These are phyloP conservation scores for Spea bombifrons DNA, from an alignment of 2,113 vertebrate species.

Conservation along the genomic window DNA sequence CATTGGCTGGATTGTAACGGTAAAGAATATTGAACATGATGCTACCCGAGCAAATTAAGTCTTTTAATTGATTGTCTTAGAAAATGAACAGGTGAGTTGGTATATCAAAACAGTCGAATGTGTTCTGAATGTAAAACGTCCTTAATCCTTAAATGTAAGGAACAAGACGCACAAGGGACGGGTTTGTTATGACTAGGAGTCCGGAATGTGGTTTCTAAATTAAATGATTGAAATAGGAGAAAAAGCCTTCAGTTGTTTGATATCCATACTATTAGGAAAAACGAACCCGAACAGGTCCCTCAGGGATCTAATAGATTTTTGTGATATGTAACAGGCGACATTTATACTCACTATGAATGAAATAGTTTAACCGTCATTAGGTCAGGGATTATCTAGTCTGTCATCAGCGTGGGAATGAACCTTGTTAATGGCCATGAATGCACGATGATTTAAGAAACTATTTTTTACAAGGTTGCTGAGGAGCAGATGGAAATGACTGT, in stretches of 20 bases:
- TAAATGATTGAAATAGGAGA: slow-evolving; percentile 13
- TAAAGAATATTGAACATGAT: slow-evolving; percentile 28
- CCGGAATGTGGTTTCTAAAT: slow-evolving; percentile 22
- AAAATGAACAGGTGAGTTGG: slow-evolving; percentile 36
- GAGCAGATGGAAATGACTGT: slow-evolving; percentile 31
- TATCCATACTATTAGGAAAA: slow-evolving; percentile 7
- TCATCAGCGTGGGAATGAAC: slow-evolving; percentile 17
- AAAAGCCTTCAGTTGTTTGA: not conserved
- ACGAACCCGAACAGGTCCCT: not conserved
- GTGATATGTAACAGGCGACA: slow-evolving; percentile 35
- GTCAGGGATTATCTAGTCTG: slow-evolving; percentile 30
- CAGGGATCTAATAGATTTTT: slow-evolving; percentile 20
- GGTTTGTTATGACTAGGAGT: slow-evolving; percentile 24
- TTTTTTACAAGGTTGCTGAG: slow-evolving; percentile 3
- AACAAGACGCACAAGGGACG: not conserved
- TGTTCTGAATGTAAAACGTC: slow-evolving; percentile 17
- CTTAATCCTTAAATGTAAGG: not conserved
- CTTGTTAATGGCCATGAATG: not conserved
- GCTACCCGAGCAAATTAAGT: slow-evolving; percentile 31
- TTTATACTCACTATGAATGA: slow-evolving; percentile 24
- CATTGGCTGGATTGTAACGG: not conserved
- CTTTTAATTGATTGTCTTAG: not conserved
- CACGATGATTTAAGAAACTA: slow-evolving; percentile 16
- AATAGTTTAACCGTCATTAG: slow-evolving; percentile 20
- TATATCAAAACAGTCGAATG: slow-evolving; percentile 7